Conservation (phyloP, 2,888 invertebrate genomes). For the Drosophila setosimentum region DNA sequence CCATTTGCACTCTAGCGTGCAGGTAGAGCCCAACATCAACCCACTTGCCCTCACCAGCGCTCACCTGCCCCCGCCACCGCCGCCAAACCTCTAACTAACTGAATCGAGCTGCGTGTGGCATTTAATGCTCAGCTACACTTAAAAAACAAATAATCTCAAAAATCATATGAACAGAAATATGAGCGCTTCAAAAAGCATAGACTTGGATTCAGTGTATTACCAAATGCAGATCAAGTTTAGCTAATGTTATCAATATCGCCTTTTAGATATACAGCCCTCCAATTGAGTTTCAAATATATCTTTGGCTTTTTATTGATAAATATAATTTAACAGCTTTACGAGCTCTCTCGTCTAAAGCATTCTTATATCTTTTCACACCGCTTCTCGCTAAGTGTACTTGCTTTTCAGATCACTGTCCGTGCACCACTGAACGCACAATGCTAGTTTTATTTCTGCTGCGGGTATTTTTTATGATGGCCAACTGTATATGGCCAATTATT, state of each 20-base stretch:
- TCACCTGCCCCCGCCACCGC: constrained; percentile 32
- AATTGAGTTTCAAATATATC: not conserved
- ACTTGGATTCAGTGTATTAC: too few species aligned
- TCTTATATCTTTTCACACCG: not conserved
- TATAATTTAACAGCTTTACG: not conserved
- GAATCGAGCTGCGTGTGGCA: constrained; percentile 16
- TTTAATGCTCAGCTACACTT: constrained; percentile 10
- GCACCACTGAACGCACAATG: constrained; percentile 49
- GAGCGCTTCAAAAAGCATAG: not conserved
- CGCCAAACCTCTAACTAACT: constrained; percentile 3
- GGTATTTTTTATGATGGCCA: constrained; percentile 34
- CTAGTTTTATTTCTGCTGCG: constrained; percentile 46
- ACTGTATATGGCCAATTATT: constrained; percentile 43
- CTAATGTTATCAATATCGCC: too few species aligned
- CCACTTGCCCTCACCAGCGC: constrained; percentile 35
- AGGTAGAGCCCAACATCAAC: constrained; percentile 6
- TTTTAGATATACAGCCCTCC: not conserved
- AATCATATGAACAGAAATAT: not conserved
- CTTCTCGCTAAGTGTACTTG: not conserved
- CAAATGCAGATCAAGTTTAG: not conserved
- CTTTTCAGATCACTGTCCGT: constrained; percentile 36
- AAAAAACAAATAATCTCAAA: not conserved
- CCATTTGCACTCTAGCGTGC: constrained; percentile 36
- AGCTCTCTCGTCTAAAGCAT: not conserved
- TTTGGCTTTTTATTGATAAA: not conserved